These are phyloP conservation scores for Laticauda colubrina DNA, from an alignment of 2,113 vertebrate genomes.

Conservation along the genomic window DNA sequence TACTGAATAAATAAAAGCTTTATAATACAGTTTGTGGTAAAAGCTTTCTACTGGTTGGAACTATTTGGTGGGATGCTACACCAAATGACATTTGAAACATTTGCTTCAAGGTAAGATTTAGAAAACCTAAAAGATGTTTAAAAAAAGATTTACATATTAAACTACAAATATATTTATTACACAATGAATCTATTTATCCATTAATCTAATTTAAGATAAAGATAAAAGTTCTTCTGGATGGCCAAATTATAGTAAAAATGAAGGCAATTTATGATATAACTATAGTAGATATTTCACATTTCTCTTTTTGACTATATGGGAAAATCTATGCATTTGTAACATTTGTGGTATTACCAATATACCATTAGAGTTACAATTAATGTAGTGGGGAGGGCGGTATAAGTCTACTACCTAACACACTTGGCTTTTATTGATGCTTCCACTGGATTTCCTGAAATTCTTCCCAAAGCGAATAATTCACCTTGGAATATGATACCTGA, in stretches of 20 bases:
- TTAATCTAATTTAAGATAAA: neutral
- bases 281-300: neutral
- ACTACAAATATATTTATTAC: neutral
- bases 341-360: neutral
- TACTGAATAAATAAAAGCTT: neutral
- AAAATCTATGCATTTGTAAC: neutral
- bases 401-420: neutral
- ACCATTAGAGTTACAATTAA: neutral
- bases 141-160: neutral
- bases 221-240: neutral
- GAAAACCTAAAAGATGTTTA: neutral
- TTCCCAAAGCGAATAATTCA: neutral
- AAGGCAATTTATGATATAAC: neutral
- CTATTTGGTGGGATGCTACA: neutral
- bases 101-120: neutral
- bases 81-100: neutral
- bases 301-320: neutral
- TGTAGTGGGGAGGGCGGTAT: neutral
- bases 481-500: neutral
- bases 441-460: neutral
- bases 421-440: neutral
- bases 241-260: neutral
- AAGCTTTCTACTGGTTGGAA: neutral
- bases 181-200: neutral
- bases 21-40: neutral